Conservation (phyloP, 2,113 vertebrate species). For the Cranoglanis bouderius region DNA sequence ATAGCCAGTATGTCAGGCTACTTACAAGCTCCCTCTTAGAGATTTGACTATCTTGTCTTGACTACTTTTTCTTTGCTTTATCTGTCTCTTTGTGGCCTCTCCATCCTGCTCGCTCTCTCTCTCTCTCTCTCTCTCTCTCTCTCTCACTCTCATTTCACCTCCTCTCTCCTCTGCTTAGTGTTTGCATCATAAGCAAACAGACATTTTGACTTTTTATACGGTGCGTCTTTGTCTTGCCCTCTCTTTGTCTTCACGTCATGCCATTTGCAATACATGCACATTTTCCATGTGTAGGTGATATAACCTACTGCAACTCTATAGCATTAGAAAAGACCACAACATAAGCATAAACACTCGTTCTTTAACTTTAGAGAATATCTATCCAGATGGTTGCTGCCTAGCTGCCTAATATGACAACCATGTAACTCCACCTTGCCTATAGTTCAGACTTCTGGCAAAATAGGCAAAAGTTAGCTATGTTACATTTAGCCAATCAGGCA, state of each 20-base stretch:
- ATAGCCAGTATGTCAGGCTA: background rate
- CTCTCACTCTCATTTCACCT: background rate
- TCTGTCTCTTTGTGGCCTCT: background rate
- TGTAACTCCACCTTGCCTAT: background rate
- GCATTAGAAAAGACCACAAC: background rate
- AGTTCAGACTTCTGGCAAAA: background rate
- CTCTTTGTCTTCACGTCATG: background rate
- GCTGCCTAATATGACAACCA: background rate
- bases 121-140: background rate
- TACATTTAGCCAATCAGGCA: background rate
- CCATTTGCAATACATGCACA: background rate
- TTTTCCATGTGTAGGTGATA: background rate
- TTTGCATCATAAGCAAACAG: background rate
- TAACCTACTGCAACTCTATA: background rate
- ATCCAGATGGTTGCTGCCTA: too few relatives aligned
- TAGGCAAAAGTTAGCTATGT: background rate
- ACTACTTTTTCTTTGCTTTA: background rate
- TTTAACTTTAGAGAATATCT: background rate
- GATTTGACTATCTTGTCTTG: background rate
- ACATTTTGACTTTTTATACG: background rate
- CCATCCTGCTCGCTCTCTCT: background rate
- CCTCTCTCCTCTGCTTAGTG: background rate
- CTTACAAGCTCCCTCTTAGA: background rate
- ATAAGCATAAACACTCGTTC: background rate
- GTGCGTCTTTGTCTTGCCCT: background rate